These are phyloP conservation scores for Lytechinus variegatus DNA, from an alignment of 35 echinoderm and acorn worm species.

Conservation along the genomic window DNA sequence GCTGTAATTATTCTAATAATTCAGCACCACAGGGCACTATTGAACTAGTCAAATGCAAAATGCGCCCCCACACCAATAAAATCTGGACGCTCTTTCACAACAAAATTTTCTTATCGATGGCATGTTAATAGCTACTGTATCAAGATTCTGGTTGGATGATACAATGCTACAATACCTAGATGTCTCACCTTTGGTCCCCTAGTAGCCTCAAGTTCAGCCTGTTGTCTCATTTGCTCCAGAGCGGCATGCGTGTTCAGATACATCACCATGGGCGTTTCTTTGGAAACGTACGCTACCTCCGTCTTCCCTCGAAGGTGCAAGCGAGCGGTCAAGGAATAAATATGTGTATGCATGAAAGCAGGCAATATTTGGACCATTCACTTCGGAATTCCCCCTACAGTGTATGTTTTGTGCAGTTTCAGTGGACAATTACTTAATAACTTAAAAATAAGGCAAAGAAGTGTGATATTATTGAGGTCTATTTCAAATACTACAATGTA, in stretches of 20 bases:
- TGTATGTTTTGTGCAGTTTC: too few species aligned
- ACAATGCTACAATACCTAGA: too few species aligned
- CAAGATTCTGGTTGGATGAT: too few species aligned
- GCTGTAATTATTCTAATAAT: too few species aligned
- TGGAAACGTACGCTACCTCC: slow-evolving; percentile 88
- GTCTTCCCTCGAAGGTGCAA: slow-evolving; percentile 83
- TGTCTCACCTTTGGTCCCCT: slow-evolving; percentile 83
- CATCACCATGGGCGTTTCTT: slow-evolving; percentile 92
- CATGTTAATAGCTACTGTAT: too few species aligned
- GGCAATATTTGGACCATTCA: not conserved
- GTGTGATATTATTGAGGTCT: too few species aligned
- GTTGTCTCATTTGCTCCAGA: slow-evolving; percentile 95
- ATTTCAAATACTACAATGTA: too few species aligned
- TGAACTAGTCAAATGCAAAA: not conserved
- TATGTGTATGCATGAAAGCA: not conserved
- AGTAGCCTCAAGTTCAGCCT: slow-evolving; percentile 86
- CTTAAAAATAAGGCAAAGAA: too few species aligned
- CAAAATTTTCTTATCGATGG: too few species aligned
- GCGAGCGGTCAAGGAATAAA: slow-evolving; percentile 12
- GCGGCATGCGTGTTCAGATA: slow-evolving; percentile 99
- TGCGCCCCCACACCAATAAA: not conserved
- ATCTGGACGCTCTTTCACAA: not conserved
- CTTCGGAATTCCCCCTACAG: too few species aligned
- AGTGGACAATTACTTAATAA: too few species aligned
- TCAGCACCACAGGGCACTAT: not conserved